Percentiles rank a stretch among this genome's conserved stretches.
Conservation (phyloP, 2,888 invertebrate species). For the Colletes collaris region DNA sequence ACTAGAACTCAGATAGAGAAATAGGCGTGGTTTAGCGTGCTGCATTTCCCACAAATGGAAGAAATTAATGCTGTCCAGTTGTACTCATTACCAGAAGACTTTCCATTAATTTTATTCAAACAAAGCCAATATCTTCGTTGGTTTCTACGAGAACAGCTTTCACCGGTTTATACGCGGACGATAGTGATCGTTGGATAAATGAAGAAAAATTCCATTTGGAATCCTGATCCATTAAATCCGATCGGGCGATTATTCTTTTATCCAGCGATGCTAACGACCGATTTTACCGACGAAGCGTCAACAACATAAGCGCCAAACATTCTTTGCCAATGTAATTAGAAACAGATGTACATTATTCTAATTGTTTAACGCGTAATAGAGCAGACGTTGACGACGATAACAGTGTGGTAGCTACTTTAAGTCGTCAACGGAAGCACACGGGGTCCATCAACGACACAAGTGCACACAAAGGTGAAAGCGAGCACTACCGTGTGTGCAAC, state of each 20-base stretch:
- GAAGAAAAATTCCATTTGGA: neutral
- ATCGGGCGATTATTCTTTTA: neutral
- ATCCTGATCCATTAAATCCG: neutral
- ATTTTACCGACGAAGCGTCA: neutral
- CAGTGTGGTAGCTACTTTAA: neutral
- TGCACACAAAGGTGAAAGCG: slow-evolving; percentile 11
- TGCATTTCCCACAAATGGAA: too few species aligned
- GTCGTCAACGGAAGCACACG: neutral
- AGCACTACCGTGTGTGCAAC: slow-evolving; percentile 9
- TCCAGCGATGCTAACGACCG: too few species aligned
- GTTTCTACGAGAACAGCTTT: too few species aligned
- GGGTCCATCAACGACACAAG: neutral
- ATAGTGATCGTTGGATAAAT: too few species aligned
- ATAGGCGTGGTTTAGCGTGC: too few species aligned
- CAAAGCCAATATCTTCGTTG: too few species aligned
- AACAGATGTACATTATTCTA: slow-evolving; percentile 24
- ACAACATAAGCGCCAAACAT: neutral
- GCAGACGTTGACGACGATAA: neutral
- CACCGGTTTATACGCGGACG: too few species aligned
- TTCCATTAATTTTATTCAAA: slow-evolving; percentile 6
- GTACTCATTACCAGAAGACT: neutral
- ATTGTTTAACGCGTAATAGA: slow-evolving; percentile 5
- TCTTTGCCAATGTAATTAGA: slow-evolving; percentile 12
- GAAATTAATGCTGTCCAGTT: too few species aligned
- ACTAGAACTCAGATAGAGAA: too few species aligned